phyloP scores from a whole-genome alignment of 2,113 vertebrate genomes.

The Pterophyllum scalare region DNA sequence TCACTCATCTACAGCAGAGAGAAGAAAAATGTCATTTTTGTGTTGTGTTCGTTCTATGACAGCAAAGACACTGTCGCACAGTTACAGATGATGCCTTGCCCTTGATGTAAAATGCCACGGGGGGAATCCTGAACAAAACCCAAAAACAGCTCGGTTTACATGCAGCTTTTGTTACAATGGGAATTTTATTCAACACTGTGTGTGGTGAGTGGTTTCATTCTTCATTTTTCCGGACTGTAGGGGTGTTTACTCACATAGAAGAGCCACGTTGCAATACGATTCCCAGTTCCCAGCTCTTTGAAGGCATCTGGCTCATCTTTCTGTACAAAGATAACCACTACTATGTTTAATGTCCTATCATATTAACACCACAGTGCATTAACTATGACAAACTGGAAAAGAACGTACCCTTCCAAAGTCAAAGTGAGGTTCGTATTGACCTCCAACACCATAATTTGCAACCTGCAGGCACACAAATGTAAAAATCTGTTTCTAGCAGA shows the following conservation, averaged over 20 bases:
- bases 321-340: constrained; percentile 77
- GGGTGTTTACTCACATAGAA: constrained; percentile 91
- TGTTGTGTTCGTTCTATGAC: not conserved
- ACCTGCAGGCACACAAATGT: constrained; percentile 76
- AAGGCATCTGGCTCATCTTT: constrained; percentile 99
- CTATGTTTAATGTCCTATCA: not conserved
- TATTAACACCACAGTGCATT: not conserved
- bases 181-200: not conserved
- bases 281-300: constrained; percentile 97
- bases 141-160: not conserved
- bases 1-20: constrained; percentile 91
- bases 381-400: not conserved
- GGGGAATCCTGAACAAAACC: constrained; percentile 12
- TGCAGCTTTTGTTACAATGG: not conserved
- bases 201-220: not conserved
- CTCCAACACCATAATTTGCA: constrained; percentile 89
- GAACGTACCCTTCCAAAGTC: constrained; percentile 89
- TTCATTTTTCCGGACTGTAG: not conserved
- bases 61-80: constrained; percentile 4
- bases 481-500: not conserved
- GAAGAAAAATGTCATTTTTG: too few relatives aligned
- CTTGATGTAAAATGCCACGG: not conserved
- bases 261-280: constrained; percentile 97
- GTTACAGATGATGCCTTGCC: not conserved
- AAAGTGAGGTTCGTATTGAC: constrained; percentile 91